Base-by-base conservation (phyloP, 1,140 invertebrate species). In the Calliphora vicina region DNA sequence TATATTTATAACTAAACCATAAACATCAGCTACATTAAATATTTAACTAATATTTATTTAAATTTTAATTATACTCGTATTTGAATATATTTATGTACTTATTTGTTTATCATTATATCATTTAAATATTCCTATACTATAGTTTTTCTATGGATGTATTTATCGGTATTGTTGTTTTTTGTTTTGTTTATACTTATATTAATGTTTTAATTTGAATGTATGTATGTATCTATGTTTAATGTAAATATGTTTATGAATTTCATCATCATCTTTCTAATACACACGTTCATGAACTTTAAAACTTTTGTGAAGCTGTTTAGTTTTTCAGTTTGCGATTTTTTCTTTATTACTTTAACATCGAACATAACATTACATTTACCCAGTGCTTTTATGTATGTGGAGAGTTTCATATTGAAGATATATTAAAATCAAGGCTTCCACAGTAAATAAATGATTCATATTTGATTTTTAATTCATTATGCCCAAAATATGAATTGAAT, bases 231-330 rank as follows among this genome's bases (percentile, higher is more conserved):
- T 57, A 57, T 57, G n/a, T 57, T n/a, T 57, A n/a, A 57, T 57
- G 35, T 57, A n/a, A n/a, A n/a, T n/a, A 57, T n/a, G 50, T n/a
- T 57, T 57, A 57, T 57, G 15, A 57, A n/a, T n/a, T 57, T 57
- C 50, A n/a, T n/a, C 15, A 6, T 67, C 1, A 23, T 23, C 25
- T 67, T 23, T 23, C 61, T 23, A 67, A 67, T 67, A 67, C 6
- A 25, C 61, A 67, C 61, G 61, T 67, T 67, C 61, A 67, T 67
- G 61, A 67, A 67, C 61, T 67, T 61, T 23, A 23, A 67, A 67
- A 8, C 10, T 67, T 12, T 67, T 25, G 61, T n/a, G 23, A 67
- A 67, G 61, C 8, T 23, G 10, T 67, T 9, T 67, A n/a, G n/a
- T n/a, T n/a, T n/a, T n/a, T n/a, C n/a, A n/a, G n/a, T n/a, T 57